Conservation (phyloP, 2,113 vertebrate genomes). For the Tetraodon nigroviridis region DNA sequence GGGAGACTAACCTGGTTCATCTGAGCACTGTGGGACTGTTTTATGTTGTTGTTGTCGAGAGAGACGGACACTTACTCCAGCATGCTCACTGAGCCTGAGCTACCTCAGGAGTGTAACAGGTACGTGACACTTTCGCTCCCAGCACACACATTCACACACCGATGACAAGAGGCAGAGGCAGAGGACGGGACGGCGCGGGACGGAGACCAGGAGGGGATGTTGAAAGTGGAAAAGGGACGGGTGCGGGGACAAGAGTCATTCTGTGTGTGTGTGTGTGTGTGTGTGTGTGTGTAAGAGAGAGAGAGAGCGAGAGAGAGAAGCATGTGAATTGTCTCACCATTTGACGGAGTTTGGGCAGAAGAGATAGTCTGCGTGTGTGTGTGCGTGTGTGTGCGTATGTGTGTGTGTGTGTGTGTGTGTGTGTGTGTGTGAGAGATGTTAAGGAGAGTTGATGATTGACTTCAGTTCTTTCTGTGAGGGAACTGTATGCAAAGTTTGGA, state of each 20-base stretch:
- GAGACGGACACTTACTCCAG: slow-evolving; percentile 84
- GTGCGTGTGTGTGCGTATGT: slow-evolving; percentile 17
- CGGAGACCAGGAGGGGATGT: slow-evolving; percentile 7
- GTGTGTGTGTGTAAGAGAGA: neutral
- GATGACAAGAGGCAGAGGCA: slow-evolving; percentile 44
- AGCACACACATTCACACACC: slow-evolving; percentile 9
- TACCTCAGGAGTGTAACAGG: slow-evolving; percentile 99
- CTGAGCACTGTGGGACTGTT: slow-evolving; percentile 81
- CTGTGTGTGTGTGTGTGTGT: neutral
- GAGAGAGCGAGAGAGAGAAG: neutral
- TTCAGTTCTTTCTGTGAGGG: slow-evolving; percentile 22
- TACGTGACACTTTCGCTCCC: slow-evolving; percentile 71
- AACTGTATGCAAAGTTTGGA: slow-evolving; percentile 32
- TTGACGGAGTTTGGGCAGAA: slow-evolving; percentile 25
- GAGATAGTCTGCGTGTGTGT: slow-evolving; percentile 17
- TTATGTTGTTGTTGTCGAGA: slow-evolving; percentile 81
- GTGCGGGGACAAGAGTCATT: slow-evolving; percentile 17
- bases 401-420: slow-evolving; percentile 15
- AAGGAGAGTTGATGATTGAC: slow-evolving; percentile 59
- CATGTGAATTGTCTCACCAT: slow-evolving; percentile 34
- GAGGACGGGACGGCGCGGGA: slow-evolving; percentile 25
- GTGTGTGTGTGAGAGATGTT: slow-evolving; percentile 29
- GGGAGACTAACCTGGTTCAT: slow-evolving; percentile 73
- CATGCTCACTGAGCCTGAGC: slow-evolving; percentile 98
- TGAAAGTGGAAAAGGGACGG: slow-evolving; percentile 15